phyloP scores from a whole-genome alignment of 2,797 vertebrate species.

The Masticophis lateralis region DNA sequence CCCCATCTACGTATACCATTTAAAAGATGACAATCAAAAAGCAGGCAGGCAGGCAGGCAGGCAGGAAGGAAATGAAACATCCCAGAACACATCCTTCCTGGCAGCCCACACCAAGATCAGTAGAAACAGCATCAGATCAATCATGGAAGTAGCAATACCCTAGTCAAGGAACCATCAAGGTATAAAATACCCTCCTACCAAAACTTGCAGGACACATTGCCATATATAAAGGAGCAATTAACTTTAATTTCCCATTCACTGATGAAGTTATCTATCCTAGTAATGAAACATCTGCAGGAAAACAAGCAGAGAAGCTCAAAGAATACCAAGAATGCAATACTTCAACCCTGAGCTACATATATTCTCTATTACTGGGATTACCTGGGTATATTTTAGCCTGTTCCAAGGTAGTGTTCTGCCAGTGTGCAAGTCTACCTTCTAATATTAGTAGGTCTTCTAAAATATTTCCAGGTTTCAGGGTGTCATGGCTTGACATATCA shows the following conservation, averaged over 20 bases:
- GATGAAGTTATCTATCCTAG: neutral
- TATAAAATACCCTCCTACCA: neutral
- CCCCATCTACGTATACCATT: neutral
- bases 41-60: neutral
- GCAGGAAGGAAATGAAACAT: neutral
- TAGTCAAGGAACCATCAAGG: neutral
- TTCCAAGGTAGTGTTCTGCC: neutral
- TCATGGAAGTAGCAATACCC: neutral
- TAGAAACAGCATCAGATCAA: neutral
- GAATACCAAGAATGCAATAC: neutral
- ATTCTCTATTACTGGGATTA: neutral
- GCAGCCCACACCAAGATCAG: neutral
- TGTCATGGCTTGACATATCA: neutral
- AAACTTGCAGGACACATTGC: neutral
- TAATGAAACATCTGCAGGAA: neutral
- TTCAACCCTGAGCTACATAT: neutral
- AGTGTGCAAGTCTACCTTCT: neutral
- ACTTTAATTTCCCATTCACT: neutral
- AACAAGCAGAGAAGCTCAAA: neutral
- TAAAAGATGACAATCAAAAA: neutral
- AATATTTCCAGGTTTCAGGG: neutral
- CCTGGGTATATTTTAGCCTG: neutral
- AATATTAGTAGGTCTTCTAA: neutral
- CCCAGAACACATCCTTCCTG: neutral
- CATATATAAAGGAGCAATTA: neutral